Percentiles rank a stretch among this genome's conserved stretches.
These are phyloP conservation scores for Phenacoccus solenopsis DNA, from an alignment of 1,140 invertebrate species.

Conservation along the genomic window DNA sequence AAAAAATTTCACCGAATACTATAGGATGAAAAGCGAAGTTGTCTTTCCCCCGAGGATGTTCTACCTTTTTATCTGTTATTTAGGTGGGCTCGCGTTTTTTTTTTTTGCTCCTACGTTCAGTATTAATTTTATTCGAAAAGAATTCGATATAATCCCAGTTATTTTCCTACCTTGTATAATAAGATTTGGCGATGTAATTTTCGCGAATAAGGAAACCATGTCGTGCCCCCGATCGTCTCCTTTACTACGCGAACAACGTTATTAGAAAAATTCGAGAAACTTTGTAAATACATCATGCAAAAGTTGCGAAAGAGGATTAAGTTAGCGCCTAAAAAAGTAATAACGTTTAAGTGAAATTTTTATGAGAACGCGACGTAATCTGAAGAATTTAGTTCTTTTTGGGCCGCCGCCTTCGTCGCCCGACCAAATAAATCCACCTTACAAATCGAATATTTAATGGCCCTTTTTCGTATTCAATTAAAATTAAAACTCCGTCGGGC, in stretches of 20 bases:
- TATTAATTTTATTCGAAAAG: slow-evolving; percentile 16
- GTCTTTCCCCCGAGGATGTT: slow-evolving; percentile 7
- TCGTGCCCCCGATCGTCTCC: neutral
- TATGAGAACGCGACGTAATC: neutral
- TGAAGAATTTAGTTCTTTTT: too few relatives aligned
- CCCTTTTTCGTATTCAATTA: too few relatives aligned
- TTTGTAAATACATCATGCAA: slow-evolving; percentile 16
- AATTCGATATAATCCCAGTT: slow-evolving; percentile 12
- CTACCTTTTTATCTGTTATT: slow-evolving; percentile 17
- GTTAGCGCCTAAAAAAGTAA: slow-evolving; percentile 10
- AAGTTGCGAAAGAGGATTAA: slow-evolving; percentile 12
- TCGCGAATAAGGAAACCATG: neutral
- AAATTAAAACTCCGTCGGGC: too few relatives aligned
- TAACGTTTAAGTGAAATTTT: slow-evolving; percentile 17
- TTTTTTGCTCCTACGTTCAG: neutral
- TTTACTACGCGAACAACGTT: neutral
- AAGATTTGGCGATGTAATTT: slow-evolving; percentile 12
- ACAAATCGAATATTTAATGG: too few relatives aligned
- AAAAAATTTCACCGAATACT: slow-evolving; percentile 7
- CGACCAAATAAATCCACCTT: too few relatives aligned
- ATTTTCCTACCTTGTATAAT: neutral
- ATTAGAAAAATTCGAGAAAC: slow-evolving; percentile 15
- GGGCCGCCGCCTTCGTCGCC: too few relatives aligned
- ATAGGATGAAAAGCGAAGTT: slow-evolving; percentile 11
- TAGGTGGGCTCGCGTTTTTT: neutral